Percentiles rank a stretch among this genome's conserved stretches.
Conservation (phyloP, 2,113 vertebrate species). For the Conger conger region DNA sequence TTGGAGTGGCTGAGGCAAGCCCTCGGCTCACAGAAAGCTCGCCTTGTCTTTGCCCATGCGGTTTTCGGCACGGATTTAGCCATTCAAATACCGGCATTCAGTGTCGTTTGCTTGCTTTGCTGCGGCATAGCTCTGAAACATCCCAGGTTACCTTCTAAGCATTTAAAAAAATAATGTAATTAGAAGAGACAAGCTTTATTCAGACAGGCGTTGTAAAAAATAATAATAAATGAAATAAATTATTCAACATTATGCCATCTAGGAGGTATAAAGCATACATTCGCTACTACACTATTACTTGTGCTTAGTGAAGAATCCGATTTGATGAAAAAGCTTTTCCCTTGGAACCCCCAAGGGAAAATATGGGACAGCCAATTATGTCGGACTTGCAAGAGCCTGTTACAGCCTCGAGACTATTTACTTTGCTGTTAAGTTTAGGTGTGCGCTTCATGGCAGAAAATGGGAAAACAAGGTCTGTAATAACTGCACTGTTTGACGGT, state of each 20-base stretch:
- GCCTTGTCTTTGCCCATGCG: slow-evolving; percentile 36
- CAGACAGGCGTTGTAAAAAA: slow-evolving; percentile 23
- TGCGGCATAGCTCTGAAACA: slow-evolving; percentile 35
- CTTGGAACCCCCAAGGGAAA: slow-evolving; percentile 32
- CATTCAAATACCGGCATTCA: slow-evolving; percentile 35
- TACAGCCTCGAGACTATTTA: slow-evolving; percentile 31
- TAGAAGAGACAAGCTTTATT: slow-evolving; percentile 33
- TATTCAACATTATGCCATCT: slow-evolving; percentile 21
- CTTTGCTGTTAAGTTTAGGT: slow-evolving; percentile 21
- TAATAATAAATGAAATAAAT: background rate
- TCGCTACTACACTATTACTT: slow-evolving; percentile 13
- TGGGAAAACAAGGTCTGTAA: background rate
- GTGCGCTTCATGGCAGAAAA: background rate
- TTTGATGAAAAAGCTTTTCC: slow-evolving; percentile 17
- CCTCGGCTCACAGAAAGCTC: slow-evolving; percentile 35
- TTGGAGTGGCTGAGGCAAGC: slow-evolving; percentile 9
- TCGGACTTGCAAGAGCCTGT: slow-evolving; percentile 27
- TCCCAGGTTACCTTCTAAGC: slow-evolving; percentile 25
- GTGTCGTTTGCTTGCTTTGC: slow-evolving; percentile 18
- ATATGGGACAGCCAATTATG: background rate
- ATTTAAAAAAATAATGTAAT: slow-evolving; percentile 31
- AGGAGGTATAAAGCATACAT: slow-evolving; percentile 37
- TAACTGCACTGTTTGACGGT: background rate
- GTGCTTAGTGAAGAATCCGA: slow-evolving; percentile 2
- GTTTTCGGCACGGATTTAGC: slow-evolving; percentile 29